Conservation (phyloP, 2,113 vertebrate species). For the Corydoras sp. region DNA sequence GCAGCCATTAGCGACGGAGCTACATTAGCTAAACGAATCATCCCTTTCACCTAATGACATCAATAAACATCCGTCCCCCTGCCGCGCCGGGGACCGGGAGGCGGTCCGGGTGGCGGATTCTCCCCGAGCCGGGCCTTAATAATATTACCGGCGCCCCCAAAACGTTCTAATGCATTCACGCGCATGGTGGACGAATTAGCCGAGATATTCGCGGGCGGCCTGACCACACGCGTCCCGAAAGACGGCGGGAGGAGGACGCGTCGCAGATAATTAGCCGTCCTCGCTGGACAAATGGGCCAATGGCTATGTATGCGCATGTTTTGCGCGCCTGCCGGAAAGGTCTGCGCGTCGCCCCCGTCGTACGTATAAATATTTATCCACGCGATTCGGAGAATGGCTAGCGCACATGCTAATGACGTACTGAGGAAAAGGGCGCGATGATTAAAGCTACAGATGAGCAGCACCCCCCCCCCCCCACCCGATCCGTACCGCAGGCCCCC, state of each 20-base stretch:
- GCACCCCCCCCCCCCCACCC: not conserved
- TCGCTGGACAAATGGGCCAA: conserved; percentile 96
- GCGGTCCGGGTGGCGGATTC: conserved; percentile 80
- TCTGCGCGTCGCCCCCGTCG: no score
- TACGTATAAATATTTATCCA: conserved; percentile 75
- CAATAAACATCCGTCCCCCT: conserved; percentile 85
- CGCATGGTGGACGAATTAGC: conserved; percentile 90
- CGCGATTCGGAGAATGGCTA: no score
- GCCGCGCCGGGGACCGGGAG: conserved; percentile 81
- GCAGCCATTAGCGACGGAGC: conserved; percentile 86
- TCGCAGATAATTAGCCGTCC: conserved; percentile 94
- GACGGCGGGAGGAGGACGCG: conserved; percentile 88
- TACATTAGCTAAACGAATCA: conserved; percentile 98
- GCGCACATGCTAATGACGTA: conserved; percentile 29
- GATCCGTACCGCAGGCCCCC: conserved; percentile 7
- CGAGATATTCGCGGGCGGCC: conserved; percentile 81
- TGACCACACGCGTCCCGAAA: conserved; percentile 92
- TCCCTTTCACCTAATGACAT: conserved; percentile 93
- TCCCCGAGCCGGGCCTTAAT: conserved; percentile 86
- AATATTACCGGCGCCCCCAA: conserved; percentile 84
- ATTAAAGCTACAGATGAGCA: conserved; percentile 30
- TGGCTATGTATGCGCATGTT: conserved; percentile 97
- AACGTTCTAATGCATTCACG: conserved; percentile 99
- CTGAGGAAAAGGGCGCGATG: conserved; percentile 22
- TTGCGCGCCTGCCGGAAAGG: no score